A percentile compares a stretch with the other conserved stretches of the same genome.
phyloP scores from a whole-genome alignment of 2,888 invertebrate species.

The Theretra japonica region DNA sequence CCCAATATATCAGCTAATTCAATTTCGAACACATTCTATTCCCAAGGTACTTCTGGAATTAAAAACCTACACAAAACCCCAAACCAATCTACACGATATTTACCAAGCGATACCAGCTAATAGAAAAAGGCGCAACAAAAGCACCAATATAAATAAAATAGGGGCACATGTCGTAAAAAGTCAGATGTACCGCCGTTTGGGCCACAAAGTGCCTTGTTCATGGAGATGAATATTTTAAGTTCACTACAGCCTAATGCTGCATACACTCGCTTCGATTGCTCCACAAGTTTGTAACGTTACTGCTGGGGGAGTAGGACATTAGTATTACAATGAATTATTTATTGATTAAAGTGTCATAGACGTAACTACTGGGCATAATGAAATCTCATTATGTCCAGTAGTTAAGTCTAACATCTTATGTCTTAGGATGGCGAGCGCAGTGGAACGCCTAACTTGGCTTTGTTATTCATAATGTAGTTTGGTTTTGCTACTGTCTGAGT shows the following conservation, averaged over 20 bases:
- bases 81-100: neutral
- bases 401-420: too few relatives aligned
- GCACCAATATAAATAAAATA: slow-evolving; percentile 1
- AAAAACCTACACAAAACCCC: neutral
- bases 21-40: too few relatives aligned
- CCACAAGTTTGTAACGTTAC: slow-evolving; percentile 20
- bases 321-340: too few relatives aligned
- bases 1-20: too few relatives aligned
- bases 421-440: too few relatives aligned
- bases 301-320: neutral
- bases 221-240: slow-evolving; percentile 38
- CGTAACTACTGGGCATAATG: too few relatives aligned
- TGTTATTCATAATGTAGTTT: too few relatives aligned
- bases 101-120: neutral
- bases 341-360: too few relatives aligned
- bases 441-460: too few relatives aligned
- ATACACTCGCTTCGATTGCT: slow-evolving; percentile 17
- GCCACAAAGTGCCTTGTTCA: slow-evolving; percentile 42
- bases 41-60: too few relatives aligned
- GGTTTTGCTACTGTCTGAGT: too few relatives aligned
- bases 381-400: too few relatives aligned
- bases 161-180: slow-evolving; percentile 9
- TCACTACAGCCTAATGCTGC: neutral
- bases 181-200: slow-evolving; percentile 41
- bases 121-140: slow-evolving; percentile 13